Evolutionary conservation across 2,113 vertebrate species (phyloP).

Genomic region (Trogon melanurus): DNA sequence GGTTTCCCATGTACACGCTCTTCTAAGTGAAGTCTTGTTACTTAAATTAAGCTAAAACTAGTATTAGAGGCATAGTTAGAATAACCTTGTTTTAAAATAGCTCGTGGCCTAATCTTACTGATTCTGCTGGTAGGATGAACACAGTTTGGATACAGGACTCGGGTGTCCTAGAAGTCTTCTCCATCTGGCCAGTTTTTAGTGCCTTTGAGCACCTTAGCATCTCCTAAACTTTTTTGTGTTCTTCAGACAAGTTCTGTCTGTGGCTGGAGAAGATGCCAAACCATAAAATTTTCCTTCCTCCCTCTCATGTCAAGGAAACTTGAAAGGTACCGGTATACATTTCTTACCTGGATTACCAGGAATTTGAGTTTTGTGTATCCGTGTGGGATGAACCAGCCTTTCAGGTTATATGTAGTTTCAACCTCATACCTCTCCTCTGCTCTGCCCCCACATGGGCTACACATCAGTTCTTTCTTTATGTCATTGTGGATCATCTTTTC

Average conservation of each 20-base stretch:
- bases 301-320: not conserved
- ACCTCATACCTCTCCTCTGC: not conserved
- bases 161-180: not conserved
- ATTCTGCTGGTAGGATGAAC: not conserved
- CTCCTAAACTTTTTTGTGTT: not conserved
- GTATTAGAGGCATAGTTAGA: not conserved
- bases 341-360: not conserved
- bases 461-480: not conserved
- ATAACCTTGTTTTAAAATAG: not conserved
- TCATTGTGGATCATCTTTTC: not conserved
- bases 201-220: not conserved
- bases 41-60: not conserved
- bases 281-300: not conserved
- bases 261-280: not conserved
- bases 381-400: not conserved
- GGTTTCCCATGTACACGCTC: not conserved
- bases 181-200: not conserved
- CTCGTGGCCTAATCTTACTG: not conserved
- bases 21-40: not conserved
- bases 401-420: not conserved
- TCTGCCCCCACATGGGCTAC: accelerated
- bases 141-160: not conserved
- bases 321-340: not conserved
- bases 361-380: accelerated
- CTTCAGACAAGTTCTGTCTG: not conserved